Percentiles rank a stretch among this genome's conserved stretches.
Evolutionary conservation across 2,888 invertebrate species (phyloP).

Genomic region (Flexamia atlantica): DNA sequence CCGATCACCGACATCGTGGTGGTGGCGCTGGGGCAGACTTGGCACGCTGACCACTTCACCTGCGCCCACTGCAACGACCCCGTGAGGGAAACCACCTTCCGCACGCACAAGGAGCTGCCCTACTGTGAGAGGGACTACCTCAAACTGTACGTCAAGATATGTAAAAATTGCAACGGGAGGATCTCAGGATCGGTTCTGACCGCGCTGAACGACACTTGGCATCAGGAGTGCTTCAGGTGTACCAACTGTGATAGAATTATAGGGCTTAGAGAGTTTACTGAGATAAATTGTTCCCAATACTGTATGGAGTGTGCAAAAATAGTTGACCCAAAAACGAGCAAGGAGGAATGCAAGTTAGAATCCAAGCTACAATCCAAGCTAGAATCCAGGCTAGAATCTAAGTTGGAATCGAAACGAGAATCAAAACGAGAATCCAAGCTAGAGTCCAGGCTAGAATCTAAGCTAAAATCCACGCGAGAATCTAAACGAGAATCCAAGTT

Average conservation of each 20-base stretch:
- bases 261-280: neutral
- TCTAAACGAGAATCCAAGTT: too few relatives aligned
- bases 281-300: neutral
- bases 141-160: neutral
- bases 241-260: neutral
- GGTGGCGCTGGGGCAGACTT: neutral
- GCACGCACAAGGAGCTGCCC: neutral
- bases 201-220: neutral
- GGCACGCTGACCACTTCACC: neutral
- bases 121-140: neutral
- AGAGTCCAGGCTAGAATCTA: too few relatives aligned
- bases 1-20: neutral
- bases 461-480: too few relatives aligned
- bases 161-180: neutral
- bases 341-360: too few relatives aligned
- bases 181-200: neutral
- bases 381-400: too few relatives aligned
- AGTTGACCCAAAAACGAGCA: too few relatives aligned
- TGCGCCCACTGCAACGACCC: neutral
- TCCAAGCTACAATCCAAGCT: too few relatives aligned
- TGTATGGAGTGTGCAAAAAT: neutral
- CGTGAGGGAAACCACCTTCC: neutral
- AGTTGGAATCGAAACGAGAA: too few relatives aligned
- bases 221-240: conserved; percentile 12
- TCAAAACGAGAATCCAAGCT: too few relatives aligned